These are phyloP conservation scores for Caerostris extrusa DNA, from an alignment of 1,140 invertebrate species.

Conservation along the genomic window DNA sequence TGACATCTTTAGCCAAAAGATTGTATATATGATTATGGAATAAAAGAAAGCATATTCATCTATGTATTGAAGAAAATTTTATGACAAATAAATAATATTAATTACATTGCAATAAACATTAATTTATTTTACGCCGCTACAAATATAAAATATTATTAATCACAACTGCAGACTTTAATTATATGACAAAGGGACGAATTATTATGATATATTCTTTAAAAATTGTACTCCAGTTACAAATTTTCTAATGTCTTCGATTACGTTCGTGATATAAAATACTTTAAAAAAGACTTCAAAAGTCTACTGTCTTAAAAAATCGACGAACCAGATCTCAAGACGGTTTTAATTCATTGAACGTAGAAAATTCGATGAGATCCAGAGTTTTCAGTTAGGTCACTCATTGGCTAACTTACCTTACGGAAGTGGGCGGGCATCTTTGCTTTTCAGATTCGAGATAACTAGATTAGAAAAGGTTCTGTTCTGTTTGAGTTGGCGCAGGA, in stretches of 20 bases:
- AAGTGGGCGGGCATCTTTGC: constrained; percentile 28
- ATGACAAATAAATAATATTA: too few species aligned
- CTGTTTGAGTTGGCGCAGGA: neutral
- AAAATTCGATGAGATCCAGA: neutral
- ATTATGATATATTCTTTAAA: neutral
- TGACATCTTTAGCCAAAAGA: too few species aligned
- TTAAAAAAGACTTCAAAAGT: neutral
- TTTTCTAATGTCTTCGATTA: neutral
- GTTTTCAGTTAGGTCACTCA: neutral
- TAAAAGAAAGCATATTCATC: too few species aligned
- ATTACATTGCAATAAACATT: too few species aligned
- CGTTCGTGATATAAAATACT: constrained; percentile 29
- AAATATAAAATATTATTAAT: too few species aligned
- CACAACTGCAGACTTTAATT: too few species aligned
- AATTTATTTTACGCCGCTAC: too few species aligned
- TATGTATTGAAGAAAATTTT: too few species aligned
- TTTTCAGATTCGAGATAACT: constrained; percentile 33
- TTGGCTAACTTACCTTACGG: constrained; percentile 31
- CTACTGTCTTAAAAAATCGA: neutral
- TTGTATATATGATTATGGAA: too few species aligned
- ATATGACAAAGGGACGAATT: too few species aligned
- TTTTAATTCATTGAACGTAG: neutral
- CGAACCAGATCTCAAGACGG: neutral
- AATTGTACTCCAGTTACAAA: neutral
- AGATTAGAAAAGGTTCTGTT: constrained; percentile 16